Percentiles rank a stretch among this genome's conserved stretches.
Conservation (phyloP, 2,113 vertebrate species). For the Anser cygnoides region DNA sequence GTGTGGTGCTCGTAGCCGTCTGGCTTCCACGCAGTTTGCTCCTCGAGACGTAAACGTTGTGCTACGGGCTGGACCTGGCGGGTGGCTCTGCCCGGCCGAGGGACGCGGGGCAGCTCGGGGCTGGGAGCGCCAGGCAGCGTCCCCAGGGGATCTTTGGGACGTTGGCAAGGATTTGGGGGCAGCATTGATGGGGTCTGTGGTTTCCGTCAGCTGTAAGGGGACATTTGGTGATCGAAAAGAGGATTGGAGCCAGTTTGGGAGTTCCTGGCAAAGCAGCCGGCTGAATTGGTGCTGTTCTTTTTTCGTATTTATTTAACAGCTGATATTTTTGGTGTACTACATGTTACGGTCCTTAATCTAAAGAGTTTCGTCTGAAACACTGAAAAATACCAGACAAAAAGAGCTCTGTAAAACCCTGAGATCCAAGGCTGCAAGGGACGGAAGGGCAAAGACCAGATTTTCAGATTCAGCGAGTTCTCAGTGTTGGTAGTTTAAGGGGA, state of each 20-base stretch:
- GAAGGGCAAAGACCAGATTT: not conserved
- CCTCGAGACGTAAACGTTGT: no score
- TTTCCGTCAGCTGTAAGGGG: not conserved
- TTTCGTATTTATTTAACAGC: not conserved
- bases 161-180: not conserved
- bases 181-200: not conserved
- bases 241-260: not conserved
- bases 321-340: rapidly evolving
- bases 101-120: no score
- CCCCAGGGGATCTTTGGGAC: no score
- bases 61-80: no score
- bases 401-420: not conserved
- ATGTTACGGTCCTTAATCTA: not conserved
- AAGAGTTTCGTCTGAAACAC: not conserved
- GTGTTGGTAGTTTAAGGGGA: not conserved
- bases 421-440: not conserved
- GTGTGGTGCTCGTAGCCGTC: not conserved
- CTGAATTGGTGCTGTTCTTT: not conserved
- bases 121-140: no score
- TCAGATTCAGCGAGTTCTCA: not conserved
- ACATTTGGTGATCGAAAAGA: not conserved
- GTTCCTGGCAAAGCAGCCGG: not conserved
- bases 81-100: not conserved
- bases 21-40: not conserved
- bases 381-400: not conserved